These are phyloP conservation scores for human DNA, from an alignment of 2,113 vertebrate species.

Conservation along the genomic window DNA sequence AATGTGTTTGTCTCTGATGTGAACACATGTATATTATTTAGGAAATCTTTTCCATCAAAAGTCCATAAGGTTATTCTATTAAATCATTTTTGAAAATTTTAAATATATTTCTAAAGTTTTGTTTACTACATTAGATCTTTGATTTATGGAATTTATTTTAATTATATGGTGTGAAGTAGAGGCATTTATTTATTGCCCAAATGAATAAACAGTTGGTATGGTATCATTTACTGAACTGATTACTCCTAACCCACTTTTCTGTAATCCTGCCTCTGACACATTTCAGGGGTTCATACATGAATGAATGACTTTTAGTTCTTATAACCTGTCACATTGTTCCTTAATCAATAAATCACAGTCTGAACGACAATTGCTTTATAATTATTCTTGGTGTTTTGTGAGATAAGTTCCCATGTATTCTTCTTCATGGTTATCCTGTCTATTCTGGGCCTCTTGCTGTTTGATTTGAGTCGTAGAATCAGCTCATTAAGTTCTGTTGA, in stretches of 20 bases:
- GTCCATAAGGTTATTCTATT: background rate
- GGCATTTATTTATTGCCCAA: background rate
- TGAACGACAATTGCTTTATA: background rate
- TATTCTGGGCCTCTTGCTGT: background rate
- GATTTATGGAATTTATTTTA: background rate
- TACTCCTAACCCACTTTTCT: background rate
- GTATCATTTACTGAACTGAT: background rate
- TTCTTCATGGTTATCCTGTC: too few species aligned
- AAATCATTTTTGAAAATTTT: background rate
- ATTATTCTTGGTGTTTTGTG: background rate
- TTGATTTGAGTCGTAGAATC: background rate
- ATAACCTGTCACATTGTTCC: too few species aligned
- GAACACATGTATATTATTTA: background rate
- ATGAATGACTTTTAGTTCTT: background rate
- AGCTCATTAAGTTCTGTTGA: background rate
- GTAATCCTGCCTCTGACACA: background rate
- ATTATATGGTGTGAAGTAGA: background rate
- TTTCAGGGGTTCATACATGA: background rate
- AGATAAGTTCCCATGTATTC: background rate
- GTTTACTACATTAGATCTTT: background rate
- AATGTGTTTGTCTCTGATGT: background rate
- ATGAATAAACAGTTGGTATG: background rate
- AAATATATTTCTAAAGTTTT: background rate
- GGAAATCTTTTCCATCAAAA: background rate
- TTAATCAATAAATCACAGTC: background rate